phyloP scores from a whole-genome alignment of 2,113 vertebrate genomes.

The Erythrocercus mccallii region DNA sequence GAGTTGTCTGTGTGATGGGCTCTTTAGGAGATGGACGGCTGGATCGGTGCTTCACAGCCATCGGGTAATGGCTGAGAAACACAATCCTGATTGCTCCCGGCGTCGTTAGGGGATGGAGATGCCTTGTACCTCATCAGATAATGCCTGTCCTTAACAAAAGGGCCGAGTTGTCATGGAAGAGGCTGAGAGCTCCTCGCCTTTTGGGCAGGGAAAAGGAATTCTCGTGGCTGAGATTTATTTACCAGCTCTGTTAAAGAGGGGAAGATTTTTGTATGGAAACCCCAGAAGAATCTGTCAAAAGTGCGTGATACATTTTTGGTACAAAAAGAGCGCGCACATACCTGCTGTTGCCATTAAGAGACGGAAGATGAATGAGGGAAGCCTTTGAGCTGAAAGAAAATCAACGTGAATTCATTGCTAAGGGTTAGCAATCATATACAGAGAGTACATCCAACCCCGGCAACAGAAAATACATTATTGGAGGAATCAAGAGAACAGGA shows the following conservation, averaged over 20 bases:
- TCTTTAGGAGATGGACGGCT: background rate
- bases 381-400: conserved; percentile 30
- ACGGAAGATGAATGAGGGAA: conserved; percentile 25
- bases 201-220: background rate
- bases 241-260: background rate
- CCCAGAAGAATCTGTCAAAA: background rate
- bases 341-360: conserved; percentile 23
- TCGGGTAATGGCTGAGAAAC: conserved; percentile 24
- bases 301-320: background rate
- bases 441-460: background rate
- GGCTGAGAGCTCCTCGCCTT: background rate
- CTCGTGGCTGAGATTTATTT: background rate
- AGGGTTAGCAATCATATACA: background rate
- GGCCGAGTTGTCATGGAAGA: background rate
- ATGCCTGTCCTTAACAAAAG: conserved; percentile 11
- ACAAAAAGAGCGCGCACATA: background rate
- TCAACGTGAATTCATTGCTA: conserved; percentile 34
- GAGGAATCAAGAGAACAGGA: background rate
- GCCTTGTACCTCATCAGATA: background rate
- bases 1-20: background rate
- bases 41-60: background rate
- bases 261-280: background rate
- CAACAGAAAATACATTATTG: background rate
- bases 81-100: background rate
- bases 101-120: background rate